Evolutionary conservation across 2,888 invertebrate genomes (phyloP).

Genomic region (Frankliniella intonsa): DNA sequence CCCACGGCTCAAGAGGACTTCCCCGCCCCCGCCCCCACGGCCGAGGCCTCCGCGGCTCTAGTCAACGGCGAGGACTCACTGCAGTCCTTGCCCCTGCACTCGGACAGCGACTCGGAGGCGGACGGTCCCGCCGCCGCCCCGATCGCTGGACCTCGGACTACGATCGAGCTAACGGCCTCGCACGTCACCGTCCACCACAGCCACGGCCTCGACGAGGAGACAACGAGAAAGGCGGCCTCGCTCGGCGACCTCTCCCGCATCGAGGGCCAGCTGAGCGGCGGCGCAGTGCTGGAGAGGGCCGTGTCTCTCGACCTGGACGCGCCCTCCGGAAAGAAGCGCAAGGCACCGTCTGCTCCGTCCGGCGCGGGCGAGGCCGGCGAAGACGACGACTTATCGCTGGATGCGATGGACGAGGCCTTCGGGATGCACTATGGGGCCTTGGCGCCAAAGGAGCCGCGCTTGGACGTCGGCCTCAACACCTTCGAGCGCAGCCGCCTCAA

Average conservation of each 20-base stretch:
- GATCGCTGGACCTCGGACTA: slow-evolving; percentile 67
- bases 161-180: slow-evolving; percentile 67
- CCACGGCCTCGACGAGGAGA: slow-evolving; percentile 56
- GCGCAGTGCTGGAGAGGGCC: slow-evolving; percentile 57
- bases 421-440: slow-evolving; percentile 40
- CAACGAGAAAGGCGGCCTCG: slow-evolving; percentile 68
- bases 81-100: slow-evolving; percentile 38
- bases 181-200: slow-evolving; percentile 71
- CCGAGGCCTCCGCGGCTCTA: slow-evolving; percentile 12
- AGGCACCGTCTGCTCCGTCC: slow-evolving; percentile 53
- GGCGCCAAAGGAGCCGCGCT: slow-evolving; percentile 38
- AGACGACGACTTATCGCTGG: slow-evolving; percentile 38
- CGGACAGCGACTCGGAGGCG: slow-evolving; percentile 49
- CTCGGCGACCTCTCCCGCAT: slow-evolving; percentile 73
- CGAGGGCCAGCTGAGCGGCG: slow-evolving; percentile 44
- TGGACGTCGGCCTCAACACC: slow-evolving; percentile 54
- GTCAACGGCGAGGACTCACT: slow-evolving; percentile 4
- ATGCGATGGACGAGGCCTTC: slow-evolving; percentile 37
- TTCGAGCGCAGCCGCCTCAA: slow-evolving; percentile 62
- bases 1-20: not conserved
- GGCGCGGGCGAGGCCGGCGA: slow-evolving; percentile 38
- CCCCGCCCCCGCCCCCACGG: slow-evolving; percentile 1
- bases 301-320: slow-evolving; percentile 62
- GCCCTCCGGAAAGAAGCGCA: slow-evolving; percentile 55
- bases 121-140: slow-evolving; percentile 48